phyloP scores from a whole-genome alignment of 2,888 invertebrate genomes.

The Melipona beecheii region DNA sequence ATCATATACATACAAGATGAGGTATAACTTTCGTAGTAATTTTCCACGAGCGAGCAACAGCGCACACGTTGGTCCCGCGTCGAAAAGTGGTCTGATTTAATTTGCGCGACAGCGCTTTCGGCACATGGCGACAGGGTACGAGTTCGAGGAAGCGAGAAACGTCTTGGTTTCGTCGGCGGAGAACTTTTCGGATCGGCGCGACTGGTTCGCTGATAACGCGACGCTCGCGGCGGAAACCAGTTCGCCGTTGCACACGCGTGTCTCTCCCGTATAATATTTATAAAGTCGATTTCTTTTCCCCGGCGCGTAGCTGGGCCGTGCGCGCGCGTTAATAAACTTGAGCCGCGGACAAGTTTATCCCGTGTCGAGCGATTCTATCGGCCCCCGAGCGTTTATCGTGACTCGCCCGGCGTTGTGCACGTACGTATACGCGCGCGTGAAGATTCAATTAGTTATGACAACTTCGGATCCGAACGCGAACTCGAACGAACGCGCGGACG shows the following conservation, averaged over 20 bases:
- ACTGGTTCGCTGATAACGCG: constrained; percentile 57
- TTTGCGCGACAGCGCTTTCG: not conserved
- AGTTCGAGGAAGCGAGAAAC: constrained; percentile 8
- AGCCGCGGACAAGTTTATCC: constrained; percentile 45
- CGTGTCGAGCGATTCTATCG: constrained; percentile 27
- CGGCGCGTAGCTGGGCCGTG: constrained; percentile 19
- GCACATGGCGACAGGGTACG: not conserved
- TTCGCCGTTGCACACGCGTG: constrained; percentile 38
- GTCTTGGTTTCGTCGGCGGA: constrained; percentile 13
- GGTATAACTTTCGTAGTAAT: not conserved
- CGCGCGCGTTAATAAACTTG: constrained; percentile 44
- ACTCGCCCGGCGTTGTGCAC: not conserved
- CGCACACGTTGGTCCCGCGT: no score
- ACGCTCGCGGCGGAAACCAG: constrained; percentile 44
- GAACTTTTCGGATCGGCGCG: constrained; percentile 42
- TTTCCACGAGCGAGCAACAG: not conserved
- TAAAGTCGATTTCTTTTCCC: constrained; percentile 48
- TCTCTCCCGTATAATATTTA: constrained; percentile 45
- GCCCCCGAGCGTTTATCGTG: constrained; percentile 13
- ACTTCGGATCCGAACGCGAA: not conserved
- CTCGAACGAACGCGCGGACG: not conserved
- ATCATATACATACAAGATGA: no score
- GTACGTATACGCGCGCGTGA: not conserved
- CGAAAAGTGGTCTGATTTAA: not conserved
- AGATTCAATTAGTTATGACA: constrained; percentile 34